Conservation (phyloP, 1,140 invertebrate species). For the Halictus rubicundus region DNA sequence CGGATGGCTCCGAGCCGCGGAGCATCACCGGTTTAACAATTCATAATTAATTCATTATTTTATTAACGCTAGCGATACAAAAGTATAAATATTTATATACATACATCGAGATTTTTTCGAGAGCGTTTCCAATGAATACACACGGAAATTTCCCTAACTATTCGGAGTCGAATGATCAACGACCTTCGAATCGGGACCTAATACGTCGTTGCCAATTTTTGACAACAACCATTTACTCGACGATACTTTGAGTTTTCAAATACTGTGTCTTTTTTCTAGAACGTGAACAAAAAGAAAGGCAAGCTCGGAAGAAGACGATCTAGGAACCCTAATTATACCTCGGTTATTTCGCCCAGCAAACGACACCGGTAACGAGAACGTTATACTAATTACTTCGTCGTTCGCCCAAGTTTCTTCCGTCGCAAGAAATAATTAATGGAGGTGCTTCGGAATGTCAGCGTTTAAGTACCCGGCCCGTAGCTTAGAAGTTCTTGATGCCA, state of each 20-base stretch:
- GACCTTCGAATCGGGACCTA: not conserved
- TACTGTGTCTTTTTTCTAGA: conserved; percentile 6
- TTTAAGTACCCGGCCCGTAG: conserved; percentile 43
- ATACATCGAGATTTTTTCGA: conserved; percentile 22
- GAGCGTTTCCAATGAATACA: conserved; percentile 1
- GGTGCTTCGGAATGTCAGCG: not conserved
- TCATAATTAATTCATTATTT: conserved; percentile 45
- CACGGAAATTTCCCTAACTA: not conserved
- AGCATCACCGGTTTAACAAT: conserved; percentile 29
- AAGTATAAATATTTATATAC: conserved; percentile 56
- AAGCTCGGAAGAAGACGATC: not conserved
- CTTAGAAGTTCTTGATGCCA: conserved; percentile 68
- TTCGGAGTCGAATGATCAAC: not conserved
- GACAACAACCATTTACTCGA: conserved; percentile 5
- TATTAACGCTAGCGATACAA: conserved; percentile 59
- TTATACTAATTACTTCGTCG: not conserved
- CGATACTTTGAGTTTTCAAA: not conserved
- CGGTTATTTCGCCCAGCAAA: not conserved
- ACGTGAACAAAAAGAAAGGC: not conserved
- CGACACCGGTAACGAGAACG: too few species aligned
- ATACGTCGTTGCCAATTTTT: not conserved
- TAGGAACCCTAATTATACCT: not conserved
- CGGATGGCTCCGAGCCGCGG: not conserved
- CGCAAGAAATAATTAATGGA: not conserved
- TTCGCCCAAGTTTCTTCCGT: not conserved